Evolutionary conservation across 1,140 invertebrate genomes (phyloP), one percentile per base, ranked within the genome.

Genomic region (Pemphigus obesinymphae): DNA sequence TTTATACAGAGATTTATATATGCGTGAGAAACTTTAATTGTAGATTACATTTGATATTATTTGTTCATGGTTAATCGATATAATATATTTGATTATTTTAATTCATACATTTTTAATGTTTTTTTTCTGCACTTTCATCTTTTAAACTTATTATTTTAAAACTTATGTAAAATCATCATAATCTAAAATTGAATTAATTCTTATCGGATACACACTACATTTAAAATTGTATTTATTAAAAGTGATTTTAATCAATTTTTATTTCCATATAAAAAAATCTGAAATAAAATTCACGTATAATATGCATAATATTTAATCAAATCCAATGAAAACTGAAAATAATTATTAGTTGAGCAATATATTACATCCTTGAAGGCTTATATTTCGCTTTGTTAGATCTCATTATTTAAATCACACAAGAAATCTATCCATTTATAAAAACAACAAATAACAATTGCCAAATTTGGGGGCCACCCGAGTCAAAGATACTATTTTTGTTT

Each of bases 351-450:
- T 48, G 17, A 50, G 70, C 43, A 50, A 73, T 72, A n/a, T n/a
- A 29, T 45, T 26, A 73, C 26, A 50, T 73, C 70, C 43, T 73
- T 73, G 70, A 73, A 50, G 23, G 26, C 10, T 23, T 26, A 73
- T 50, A 73, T 31, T 73, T 50, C 8, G 26, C 45, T 48, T 73
- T 73, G 43, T 73, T 50, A 31, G 15, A 73, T 50, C 45, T 73
- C 31, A 73, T 73, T 73, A 48, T 26, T n/a, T 10, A 73, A 50
- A 50, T 50, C 43, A 73, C 26, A 31, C 70, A 26, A 0, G 31
- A 50, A 73, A 73, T 73, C 6, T 48, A 50, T 50, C 70, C 43
- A 48, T 50, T 73, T 73, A n/a, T n/a, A 73, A 73, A 26, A 31
- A 50, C 26, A 48, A 50, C 10, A 20, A 11, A 45, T 72, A 72